These are phyloP conservation scores for Cetonia aurata DNA, from an alignment of 2,888 invertebrate species.

Conservation along the genomic window DNA sequence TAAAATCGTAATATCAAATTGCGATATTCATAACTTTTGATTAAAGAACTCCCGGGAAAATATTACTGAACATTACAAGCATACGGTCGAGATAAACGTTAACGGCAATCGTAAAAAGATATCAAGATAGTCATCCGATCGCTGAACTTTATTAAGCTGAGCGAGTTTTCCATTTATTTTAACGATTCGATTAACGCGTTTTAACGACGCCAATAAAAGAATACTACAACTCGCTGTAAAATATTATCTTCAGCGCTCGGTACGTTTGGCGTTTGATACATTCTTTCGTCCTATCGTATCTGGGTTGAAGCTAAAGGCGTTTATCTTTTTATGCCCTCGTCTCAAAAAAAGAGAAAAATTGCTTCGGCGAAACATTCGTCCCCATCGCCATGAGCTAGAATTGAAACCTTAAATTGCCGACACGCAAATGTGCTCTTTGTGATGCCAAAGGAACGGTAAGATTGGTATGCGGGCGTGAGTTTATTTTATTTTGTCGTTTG, in stretches of 20 bases:
- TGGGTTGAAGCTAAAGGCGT: not conserved
- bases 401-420: slow-evolving; percentile 30
- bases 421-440: slow-evolving; percentile 4
- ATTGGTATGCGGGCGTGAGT: not conserved
- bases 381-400: not conserved
- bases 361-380: slow-evolving; percentile 7
- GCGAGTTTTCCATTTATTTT: slow-evolving; percentile 10
- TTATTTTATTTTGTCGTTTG: not conserved
- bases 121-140: too few species aligned
- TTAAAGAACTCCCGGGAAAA: too few species aligned
- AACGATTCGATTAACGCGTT: slow-evolving; percentile 24
- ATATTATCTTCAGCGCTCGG: not conserved
- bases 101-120: too few species aligned
- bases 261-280: slow-evolving; percentile 5
- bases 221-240: not conserved
- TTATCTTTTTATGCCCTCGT: slow-evolving; percentile 29
- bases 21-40: too few species aligned
- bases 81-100: too few species aligned
- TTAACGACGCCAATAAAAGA: slow-evolving; percentile 32
- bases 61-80: too few species aligned
- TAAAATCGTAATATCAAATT: not conserved
- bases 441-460: not conserved
- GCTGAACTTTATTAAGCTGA: not conserved
- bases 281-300: not conserved
- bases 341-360: not conserved